Evolutionary conservation across 2,797 vertebrate genomes (phyloP).

Genomic region (Danio choprae): DNA sequence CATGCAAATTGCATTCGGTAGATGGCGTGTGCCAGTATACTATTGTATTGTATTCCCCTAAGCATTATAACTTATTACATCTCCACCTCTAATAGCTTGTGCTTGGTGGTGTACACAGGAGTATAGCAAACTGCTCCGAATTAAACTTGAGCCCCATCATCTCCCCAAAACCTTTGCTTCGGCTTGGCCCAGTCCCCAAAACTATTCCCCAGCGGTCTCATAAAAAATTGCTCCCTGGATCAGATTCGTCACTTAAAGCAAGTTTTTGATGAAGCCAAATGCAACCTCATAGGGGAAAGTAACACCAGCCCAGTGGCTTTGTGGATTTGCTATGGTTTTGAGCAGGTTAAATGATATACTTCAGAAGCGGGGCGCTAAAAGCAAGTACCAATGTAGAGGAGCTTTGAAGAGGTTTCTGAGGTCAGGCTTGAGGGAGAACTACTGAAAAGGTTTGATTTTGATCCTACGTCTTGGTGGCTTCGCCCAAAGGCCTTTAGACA

Average conservation of each 20-base stretch:
- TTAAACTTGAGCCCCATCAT: conserved; percentile 42
- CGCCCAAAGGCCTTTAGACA: conserved; percentile 34
- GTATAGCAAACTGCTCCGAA: conserved; percentile 45
- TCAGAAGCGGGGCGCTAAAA: conserved; percentile 47
- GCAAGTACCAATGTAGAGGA: conserved; percentile 21
- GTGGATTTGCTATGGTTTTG: conserved; percentile 53
- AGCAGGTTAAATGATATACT: conserved; percentile 51
- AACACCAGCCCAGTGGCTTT: conserved; percentile 55
- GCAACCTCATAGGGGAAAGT: conserved; percentile 57
- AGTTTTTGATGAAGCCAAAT: conserved; percentile 53
- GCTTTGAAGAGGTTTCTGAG: conserved; percentile 55
- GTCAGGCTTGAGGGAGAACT: conserved; percentile 32
- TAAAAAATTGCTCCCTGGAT: conserved; percentile 48
- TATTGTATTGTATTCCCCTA: background rate
- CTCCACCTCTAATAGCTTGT: conserved; percentile 61
- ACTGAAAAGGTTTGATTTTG: conserved; percentile 44
- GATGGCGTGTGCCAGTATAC: background rate
- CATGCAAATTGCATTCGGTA: background rate
- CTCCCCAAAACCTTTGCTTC: conserved; percentile 53
- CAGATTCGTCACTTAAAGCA: conserved; percentile 60
- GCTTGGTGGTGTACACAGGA: conserved; percentile 49
- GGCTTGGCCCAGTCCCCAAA: conserved; percentile 49
- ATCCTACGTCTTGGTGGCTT: conserved; percentile 41
- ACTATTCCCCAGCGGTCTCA: conserved; percentile 51
- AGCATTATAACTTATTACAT: conserved; percentile 51